Percentiles rank a stretch among this genome's conserved stretches.
Conservation (phyloP, 2,797 vertebrate genomes). For the Ispidina lecontei region DNA sequence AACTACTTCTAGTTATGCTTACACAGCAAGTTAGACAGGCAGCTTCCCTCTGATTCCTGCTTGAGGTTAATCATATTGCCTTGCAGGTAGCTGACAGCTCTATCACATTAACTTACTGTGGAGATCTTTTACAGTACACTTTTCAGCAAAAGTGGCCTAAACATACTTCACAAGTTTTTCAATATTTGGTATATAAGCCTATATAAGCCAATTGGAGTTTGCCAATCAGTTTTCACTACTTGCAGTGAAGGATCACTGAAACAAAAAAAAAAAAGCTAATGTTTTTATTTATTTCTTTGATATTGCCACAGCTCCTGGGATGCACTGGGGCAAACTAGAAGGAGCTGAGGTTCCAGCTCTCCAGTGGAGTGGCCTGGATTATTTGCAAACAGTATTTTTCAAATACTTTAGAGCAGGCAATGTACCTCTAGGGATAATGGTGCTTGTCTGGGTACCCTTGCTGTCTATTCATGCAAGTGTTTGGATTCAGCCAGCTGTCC, state of each 20-base stretch:
- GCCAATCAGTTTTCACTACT: not conserved
- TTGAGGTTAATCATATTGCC: not conserved
- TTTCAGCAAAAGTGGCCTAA: not conserved
- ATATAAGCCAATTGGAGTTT: not conserved
- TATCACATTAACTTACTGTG: not conserved
- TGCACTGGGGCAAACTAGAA: fast-evolving
- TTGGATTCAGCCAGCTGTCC: not conserved
- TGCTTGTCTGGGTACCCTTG: not conserved
- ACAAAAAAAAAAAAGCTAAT: not conserved
- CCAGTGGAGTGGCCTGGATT: not conserved
- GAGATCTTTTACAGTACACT: not conserved
- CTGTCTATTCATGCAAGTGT: not conserved
- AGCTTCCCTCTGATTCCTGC: not conserved
- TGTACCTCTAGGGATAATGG: not conserved
- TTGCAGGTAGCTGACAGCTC: not conserved
- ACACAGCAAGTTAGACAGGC: not conserved
- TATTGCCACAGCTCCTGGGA: fast-evolving
- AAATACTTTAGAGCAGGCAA: not conserved
- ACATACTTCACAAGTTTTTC: not conserved
- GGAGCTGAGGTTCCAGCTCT: not conserved
- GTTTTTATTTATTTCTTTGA: not conserved
- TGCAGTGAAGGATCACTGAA: not conserved
- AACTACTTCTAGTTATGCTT: not conserved
- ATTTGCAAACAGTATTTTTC: not conserved
- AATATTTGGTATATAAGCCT: not conserved